Percentiles rank a stretch among this genome's conserved stretches.
Conservation (phyloP, 2,113 vertebrate genomes). For the Capra hircus region DNA sequence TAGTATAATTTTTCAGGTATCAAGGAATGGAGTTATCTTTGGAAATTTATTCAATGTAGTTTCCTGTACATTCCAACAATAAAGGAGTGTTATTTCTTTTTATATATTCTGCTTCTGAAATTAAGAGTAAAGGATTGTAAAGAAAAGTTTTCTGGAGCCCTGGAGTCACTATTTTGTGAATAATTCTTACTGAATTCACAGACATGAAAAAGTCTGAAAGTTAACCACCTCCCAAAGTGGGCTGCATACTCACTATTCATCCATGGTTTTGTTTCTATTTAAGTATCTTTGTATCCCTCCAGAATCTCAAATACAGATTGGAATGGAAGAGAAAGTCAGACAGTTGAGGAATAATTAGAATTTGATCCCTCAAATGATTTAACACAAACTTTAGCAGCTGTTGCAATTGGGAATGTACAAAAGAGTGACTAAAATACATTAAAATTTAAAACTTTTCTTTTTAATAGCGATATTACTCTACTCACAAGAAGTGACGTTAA, state of each 20-base stretch:
- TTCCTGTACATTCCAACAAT: neutral
- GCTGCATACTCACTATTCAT: neutral
- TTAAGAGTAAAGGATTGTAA: neutral
- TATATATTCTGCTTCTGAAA: neutral
- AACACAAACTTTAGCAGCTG: neutral
- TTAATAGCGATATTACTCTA: neutral
- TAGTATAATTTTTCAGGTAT: neutral
- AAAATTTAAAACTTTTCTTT: neutral
- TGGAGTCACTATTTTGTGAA: neutral
- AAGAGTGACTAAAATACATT: neutral
- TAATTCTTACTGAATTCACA: neutral
- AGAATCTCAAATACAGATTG: neutral
- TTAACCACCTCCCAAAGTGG: neutral
- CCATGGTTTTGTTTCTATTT: neutral
- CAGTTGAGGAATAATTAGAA: neutral
- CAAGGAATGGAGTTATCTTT: neutral
- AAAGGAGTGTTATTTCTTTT: neutral
- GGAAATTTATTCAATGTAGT: neutral
- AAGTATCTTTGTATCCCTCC: neutral
- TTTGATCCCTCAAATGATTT: neutral
- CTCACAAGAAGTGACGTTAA: neutral
- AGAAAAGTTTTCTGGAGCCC: neutral
- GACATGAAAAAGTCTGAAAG: neutral
- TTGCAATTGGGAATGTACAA: neutral
- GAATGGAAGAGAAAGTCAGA: neutral